Evolutionary conservation across 2,797 vertebrate species (phyloP), one percentile per base, ranked within the genome.

Genomic region (Onychomys leucogaster): DNA sequence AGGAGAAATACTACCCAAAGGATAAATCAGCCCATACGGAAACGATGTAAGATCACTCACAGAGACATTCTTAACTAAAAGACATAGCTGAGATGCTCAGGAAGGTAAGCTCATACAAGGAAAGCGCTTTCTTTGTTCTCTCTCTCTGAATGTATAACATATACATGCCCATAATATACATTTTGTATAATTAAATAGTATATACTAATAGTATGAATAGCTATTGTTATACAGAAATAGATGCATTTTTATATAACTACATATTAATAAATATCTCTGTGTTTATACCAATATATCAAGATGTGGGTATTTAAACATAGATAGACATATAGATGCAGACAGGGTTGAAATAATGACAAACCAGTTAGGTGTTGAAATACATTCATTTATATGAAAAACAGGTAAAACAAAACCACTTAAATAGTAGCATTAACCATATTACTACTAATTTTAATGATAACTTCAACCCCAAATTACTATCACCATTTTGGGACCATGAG

Each of bases 271-370:
- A 55, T 67, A 77, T 52, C 17, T 37, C 34, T 10, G 57, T 78
- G 17, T 92, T 52, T 77, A 57, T 86, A 14, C 34, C n/a, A 37
- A 65, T 16, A 65, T 78, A 19, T n/a, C 4, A 25, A 77, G 37
- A 67, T 49, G 65, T 2, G 65, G 49, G 34, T n/a, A 71, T 41
- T 25, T 84, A 55, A 73, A 17, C 57, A 23, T 49, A 76, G 6
- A 34, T 57, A 67, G 41, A 65, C 37, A 90, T 23, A 55, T 13
- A 73, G 12, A 23, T 69, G 55, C 4, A 67, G 4, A 49, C 80
- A 89, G 21, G 34, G 52, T 94, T 91, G 29, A 59, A 86, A 87
- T 69, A 96, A 82, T 91, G 71, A 32, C 34, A 76, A 93, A 46
- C 12, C 11, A 89, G 9, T 57, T 75, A 91, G 34, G 37, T 81